These are phyloP conservation scores for Pseudorasbora parva DNA, from an alignment of 2,113 vertebrate species.

Conservation along the genomic window DNA sequence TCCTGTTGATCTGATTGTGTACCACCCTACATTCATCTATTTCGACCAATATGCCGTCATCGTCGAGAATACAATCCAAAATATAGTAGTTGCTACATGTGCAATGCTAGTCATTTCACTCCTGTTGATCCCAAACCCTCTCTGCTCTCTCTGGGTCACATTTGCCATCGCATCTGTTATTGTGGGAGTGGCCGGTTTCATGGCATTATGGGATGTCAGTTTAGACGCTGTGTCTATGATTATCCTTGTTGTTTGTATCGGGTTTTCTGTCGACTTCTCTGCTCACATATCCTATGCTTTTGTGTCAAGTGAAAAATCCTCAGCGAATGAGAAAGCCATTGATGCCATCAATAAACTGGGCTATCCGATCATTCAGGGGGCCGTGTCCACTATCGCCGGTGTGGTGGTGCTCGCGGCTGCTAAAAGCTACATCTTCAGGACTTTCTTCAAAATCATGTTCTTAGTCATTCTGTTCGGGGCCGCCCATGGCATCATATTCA, in stretches of 20 bases:
- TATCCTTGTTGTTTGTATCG: conserved; percentile 71
- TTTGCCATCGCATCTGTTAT: conserved; percentile 73
- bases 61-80: conserved; percentile 63
- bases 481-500: conserved; percentile 66
- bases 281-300: conserved; percentile 67
- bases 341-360: conserved; percentile 67
- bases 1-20: conserved; percentile 66
- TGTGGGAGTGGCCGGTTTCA: conserved; percentile 71
- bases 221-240: conserved; percentile 72
- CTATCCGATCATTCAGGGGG: conserved; percentile 59
- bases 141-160: conserved; percentile 69
- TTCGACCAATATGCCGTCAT: conserved; percentile 68
- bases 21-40: conserved; percentile 67
- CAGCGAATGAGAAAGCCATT: conserved; percentile 56
- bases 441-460: conserved; percentile 75
- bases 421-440: conserved; percentile 66
- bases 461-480: conserved; percentile 51
- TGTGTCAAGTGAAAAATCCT: conserved; percentile 65
- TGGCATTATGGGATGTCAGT: conserved; percentile 69
- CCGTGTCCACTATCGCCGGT: conserved; percentile 75
- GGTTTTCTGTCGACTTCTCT: conserved; percentile 72
- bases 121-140: conserved; percentile 68
- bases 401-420: conserved; percentile 71
- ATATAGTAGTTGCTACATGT: conserved; percentile 58
- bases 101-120: conserved; percentile 64